Conservation (phyloP, 1,140 invertebrate genomes). For the Drosophila bifasciata region DNA sequence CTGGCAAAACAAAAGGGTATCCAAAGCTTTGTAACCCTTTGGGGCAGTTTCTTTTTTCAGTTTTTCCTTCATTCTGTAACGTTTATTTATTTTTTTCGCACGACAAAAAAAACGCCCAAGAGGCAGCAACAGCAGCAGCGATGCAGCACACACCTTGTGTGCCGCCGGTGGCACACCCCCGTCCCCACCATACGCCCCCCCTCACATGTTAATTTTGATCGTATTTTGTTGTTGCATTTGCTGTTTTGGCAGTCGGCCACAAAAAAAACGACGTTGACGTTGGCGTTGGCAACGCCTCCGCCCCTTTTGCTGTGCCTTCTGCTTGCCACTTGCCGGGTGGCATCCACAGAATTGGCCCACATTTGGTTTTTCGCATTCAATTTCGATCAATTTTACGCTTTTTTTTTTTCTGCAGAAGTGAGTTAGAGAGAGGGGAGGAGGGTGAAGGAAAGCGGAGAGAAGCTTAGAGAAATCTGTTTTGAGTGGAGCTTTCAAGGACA, state of each 20-base stretch:
- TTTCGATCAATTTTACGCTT: constrained; percentile 5
- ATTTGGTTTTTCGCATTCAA: constrained; percentile 47
- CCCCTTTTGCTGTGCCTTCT: constrained; percentile 23
- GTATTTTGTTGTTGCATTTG: constrained; percentile 20
- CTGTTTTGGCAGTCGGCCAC: constrained; percentile 63
- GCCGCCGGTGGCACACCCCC: too few relatives aligned
- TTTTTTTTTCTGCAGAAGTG: constrained; percentile 6
- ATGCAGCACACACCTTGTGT: constrained; percentile 54
- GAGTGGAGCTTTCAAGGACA: not conserved
- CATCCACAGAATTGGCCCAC: constrained; percentile 72
- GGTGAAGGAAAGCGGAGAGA: too few relatives aligned
- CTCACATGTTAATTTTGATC: constrained; percentile 55
- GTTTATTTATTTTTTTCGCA: constrained; percentile 57
- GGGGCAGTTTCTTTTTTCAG: too few relatives aligned
- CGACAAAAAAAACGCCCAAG: constrained; percentile 43
- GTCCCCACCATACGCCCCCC: not conserved
- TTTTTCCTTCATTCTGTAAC: too few relatives aligned
- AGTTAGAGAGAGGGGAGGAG: not conserved
- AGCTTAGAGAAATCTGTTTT: too few relatives aligned
- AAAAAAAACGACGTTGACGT: constrained; percentile 52
- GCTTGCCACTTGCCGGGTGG: constrained; percentile 60
- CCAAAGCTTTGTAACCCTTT: too few relatives aligned
- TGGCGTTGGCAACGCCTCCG: constrained; percentile 18
- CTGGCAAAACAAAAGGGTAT: not conserved
- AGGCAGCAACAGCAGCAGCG: constrained; percentile 16